These are phyloP conservation scores for Noctuana brunneofusca DNA, from an alignment of 2,888 invertebrate species.

Conservation along the genomic window DNA sequence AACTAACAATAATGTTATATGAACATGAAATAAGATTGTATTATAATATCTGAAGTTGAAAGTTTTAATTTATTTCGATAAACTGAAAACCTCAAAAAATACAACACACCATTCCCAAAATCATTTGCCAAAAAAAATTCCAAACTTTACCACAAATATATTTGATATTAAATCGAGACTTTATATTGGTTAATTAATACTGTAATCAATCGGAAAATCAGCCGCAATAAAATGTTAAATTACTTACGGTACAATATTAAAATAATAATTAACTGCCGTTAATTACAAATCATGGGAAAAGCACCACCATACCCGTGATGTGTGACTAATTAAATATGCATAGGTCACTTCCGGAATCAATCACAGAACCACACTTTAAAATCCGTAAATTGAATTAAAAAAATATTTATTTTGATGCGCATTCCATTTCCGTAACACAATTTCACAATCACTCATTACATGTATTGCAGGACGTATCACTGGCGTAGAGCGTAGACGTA, in stretches of 20 bases:
- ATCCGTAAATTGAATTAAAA: background rate
- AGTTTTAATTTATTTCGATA: too few relatives aligned
- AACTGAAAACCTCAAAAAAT: too few relatives aligned
- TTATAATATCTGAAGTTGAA: too few relatives aligned
- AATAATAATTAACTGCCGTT: conserved; percentile 12
- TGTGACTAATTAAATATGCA: conserved; percentile 19
- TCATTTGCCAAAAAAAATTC: too few relatives aligned
- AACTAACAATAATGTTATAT: too few relatives aligned
- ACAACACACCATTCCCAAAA: too few relatives aligned
- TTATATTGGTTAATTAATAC: background rate
- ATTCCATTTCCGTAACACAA: conserved; percentile 55
- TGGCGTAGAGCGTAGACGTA: conserved; percentile 52
- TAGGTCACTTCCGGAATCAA: conserved; percentile 6
- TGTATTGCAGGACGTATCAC: conserved; percentile 55
- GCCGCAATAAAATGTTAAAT: background rate
- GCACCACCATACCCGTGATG: conserved; percentile 17
- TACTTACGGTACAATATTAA: conserved; percentile 19
- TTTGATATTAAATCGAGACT: background rate
- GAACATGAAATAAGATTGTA: too few relatives aligned
- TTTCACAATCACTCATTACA: conserved; percentile 58
- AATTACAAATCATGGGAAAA: conserved; percentile 14
- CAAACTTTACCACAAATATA: background rate
- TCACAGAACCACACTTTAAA: conserved; percentile 18
- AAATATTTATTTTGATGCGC: conserved; percentile 52
- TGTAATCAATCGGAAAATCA: conserved; percentile 22